phyloP scores from a whole-genome alignment of 2,113 vertebrate species.

The Clupea harengus region DNA sequence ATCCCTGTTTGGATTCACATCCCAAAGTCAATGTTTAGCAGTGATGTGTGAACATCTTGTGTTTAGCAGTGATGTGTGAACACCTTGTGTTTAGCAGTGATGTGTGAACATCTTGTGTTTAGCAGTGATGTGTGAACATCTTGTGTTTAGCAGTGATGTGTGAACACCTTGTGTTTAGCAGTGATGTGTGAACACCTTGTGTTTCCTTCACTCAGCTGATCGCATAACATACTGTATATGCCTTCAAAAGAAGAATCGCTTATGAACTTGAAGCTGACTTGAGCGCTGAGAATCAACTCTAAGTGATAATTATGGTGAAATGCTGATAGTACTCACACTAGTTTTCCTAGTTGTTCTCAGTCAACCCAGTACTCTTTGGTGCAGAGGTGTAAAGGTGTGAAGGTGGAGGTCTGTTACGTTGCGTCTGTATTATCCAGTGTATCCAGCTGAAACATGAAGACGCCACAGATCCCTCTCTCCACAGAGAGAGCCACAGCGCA shows the following conservation, averaged over 20 bases:
- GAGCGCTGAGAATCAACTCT: neutral
- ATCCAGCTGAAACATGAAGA: neutral
- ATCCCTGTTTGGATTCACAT: neutral
- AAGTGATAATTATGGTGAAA: neutral
- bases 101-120: no score
- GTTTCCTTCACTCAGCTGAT: neutral
- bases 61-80: no score
- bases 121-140: no score
- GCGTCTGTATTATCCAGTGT: neutral
- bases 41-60: neutral
- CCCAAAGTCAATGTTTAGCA: neutral
- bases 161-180: no score
- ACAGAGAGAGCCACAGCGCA: neutral
- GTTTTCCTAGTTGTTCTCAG: no score
- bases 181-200: no score
- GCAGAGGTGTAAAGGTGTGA: no score
- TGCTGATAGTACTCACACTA: neutral
- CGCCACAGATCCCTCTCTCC: neutral
- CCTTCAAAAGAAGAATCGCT: neutral
- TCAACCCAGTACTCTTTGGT: no score
- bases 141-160: no score
- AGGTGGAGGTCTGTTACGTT: neutral
- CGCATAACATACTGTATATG: neutral
- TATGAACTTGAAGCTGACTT: neutral
- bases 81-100: no score